Conservation (phyloP, 2,888 invertebrate genomes). For the Mimas tiliae region DNA sequence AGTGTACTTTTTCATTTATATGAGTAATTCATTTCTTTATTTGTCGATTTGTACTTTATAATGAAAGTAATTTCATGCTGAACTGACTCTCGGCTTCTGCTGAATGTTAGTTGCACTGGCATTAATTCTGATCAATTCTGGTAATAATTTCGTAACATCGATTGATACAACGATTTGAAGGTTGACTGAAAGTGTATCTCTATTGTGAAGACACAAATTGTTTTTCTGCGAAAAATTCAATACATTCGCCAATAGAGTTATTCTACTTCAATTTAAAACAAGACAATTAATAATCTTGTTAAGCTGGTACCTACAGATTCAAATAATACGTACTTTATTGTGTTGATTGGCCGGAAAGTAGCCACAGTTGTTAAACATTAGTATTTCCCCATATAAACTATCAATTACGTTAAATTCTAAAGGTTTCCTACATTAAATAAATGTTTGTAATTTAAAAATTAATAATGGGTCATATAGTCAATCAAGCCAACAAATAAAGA, state of each 20-base stretch:
- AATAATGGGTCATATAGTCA: too few relatives aligned
- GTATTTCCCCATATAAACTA: neutral
- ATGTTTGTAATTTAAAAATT: too few relatives aligned
- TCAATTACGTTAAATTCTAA: neutral
- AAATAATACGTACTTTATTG: neutral
- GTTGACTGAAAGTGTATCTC: slow-evolving; percentile 25
- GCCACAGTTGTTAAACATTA: neutral
- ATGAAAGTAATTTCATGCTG: slow-evolving; percentile 53
- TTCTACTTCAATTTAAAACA: neutral
- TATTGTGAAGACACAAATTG: slow-evolving; percentile 17
- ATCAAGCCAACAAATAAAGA: too few relatives aligned
- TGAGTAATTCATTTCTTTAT: slow-evolving; percentile 28
- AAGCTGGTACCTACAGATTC: neutral
- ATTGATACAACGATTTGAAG: slow-evolving; percentile 27
- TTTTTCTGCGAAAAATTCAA: slow-evolving; percentile 6
- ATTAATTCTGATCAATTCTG: slow-evolving; percentile 7
- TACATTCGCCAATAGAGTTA: neutral
- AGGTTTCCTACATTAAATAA: neutral
- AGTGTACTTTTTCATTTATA: neutral
- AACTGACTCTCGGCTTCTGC: slow-evolving; percentile 46
- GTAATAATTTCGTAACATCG: slow-evolving; percentile 17
- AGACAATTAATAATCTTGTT: neutral
- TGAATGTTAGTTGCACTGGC: slow-evolving; percentile 36
- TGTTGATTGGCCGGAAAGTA: neutral
- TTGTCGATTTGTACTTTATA: slow-evolving; percentile 38